Conservation (phyloP, 2,888 invertebrate genomes). For the Dolichopus griseipennis region DNA sequence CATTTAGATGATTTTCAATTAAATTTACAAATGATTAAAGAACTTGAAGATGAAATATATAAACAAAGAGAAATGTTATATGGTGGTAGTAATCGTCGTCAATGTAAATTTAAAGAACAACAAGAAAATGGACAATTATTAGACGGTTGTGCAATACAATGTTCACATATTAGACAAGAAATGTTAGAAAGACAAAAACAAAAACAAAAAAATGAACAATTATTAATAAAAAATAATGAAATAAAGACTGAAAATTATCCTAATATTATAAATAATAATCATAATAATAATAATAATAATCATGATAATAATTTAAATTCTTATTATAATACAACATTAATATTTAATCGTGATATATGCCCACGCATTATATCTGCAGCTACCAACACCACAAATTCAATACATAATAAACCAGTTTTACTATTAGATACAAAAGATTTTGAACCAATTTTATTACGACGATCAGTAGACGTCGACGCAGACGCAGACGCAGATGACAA, state of each 20-base stretch:
- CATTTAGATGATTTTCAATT: constrained; percentile 12
- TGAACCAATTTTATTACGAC: constrained; percentile 18
- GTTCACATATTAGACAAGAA: neutral
- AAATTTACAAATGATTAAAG: constrained; percentile 20
- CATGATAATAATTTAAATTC: neutral
- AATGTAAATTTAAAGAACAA: constrained; percentile 9
- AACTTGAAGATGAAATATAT: constrained; percentile 24
- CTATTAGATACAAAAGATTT: constrained; percentile 18
- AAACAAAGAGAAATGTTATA: constrained; percentile 17
- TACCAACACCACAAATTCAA: neutral
- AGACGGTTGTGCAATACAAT: neutral
- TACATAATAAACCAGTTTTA: constrained; percentile 18
- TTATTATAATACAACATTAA: constrained; percentile 1
- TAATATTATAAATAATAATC: neutral
- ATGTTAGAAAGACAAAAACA: neutral
- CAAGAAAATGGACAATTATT: constrained; percentile 2
- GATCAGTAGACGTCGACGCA: neutral
- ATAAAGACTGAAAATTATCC: neutral
- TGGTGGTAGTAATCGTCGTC: constrained; percentile 11
- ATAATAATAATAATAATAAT: constrained; percentile 10
- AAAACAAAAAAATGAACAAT: neutral
- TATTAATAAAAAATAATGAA: neutral
- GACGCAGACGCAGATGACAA: no score
- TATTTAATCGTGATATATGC: constrained; percentile 20
- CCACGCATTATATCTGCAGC: constrained; percentile 16